Conservation (phyloP, 1,140 invertebrate genomes). For the Campoletis sonorensis region DNA sequence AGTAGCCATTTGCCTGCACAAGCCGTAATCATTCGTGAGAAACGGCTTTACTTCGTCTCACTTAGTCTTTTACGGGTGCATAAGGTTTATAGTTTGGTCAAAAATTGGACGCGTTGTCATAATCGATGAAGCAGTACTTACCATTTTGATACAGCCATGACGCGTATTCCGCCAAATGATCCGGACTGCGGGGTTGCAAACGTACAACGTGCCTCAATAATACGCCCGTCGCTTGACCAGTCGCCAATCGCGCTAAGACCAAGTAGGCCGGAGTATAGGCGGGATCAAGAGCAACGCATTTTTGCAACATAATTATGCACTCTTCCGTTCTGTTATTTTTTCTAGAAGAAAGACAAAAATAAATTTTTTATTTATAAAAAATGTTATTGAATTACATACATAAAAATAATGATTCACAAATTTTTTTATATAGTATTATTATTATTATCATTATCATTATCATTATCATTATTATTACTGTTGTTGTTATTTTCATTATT, state of each 20-base stretch:
- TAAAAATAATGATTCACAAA: too few relatives aligned
- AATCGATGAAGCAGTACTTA: slow-evolving; percentile 63
- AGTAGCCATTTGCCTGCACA: slow-evolving; percentile 72
- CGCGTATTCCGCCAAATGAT: slow-evolving; percentile 82
- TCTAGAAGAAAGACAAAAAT: slow-evolving; percentile 71
- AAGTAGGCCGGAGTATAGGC: slow-evolving; percentile 83
- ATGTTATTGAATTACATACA: too few relatives aligned
- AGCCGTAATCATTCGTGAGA: slow-evolving; percentile 50
- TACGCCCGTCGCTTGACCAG: slow-evolving; percentile 76
- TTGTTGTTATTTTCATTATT: too few relatives aligned
- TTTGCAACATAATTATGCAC: slow-evolving; percentile 82
- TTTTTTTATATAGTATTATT: too few relatives aligned
- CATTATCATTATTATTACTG: too few relatives aligned
- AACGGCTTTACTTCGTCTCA: background rate
- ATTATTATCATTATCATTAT: too few relatives aligned
- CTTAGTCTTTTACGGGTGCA: too few relatives aligned
- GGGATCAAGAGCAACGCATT: slow-evolving; percentile 81
- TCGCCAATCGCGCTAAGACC: slow-evolving; percentile 79
- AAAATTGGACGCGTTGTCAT: too few relatives aligned
- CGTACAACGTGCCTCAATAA: slow-evolving; percentile 79
- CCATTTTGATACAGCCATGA: slow-evolving; percentile 82
- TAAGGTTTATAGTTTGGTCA: too few relatives aligned
- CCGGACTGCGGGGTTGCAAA: slow-evolving; percentile 81
- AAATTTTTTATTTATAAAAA: background rate
- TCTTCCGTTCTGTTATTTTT: slow-evolving; percentile 82